phyloP scores from a whole-genome alignment of 2,888 invertebrate species.

The Leptinotarsa rubiginosa region DNA sequence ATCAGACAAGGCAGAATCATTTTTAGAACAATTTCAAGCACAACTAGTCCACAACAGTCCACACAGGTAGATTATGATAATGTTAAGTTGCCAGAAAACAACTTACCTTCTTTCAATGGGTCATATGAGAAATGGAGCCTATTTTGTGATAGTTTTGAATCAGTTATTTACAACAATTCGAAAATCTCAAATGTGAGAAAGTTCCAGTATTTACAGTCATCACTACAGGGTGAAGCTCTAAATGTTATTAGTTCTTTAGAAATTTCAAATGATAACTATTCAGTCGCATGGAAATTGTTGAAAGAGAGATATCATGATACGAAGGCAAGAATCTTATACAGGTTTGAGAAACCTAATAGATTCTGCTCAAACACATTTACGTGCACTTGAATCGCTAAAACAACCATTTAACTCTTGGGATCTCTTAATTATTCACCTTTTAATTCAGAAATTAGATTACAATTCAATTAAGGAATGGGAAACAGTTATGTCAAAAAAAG shows the following conservation, averaged over 20 bases:
- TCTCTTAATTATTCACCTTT: neutral
- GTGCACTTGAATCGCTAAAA: neutral
- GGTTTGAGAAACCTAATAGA: neutral
- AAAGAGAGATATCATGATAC: neutral
- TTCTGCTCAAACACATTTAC: neutral
- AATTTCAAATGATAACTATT: constrained; percentile 1
- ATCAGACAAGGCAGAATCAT: no score
- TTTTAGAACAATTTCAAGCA: no score
- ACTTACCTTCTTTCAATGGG: no score
- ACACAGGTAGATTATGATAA: no score
- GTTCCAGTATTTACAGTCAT: neutral
- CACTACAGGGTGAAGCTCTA: neutral
- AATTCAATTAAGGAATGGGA: constrained; percentile 1
- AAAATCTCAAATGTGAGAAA: no score
- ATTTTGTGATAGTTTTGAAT: no score
- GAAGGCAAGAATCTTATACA: neutral
- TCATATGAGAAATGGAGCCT: no score
- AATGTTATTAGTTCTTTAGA: neutral
- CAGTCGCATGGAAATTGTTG: neutral
- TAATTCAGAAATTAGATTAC: neutral
- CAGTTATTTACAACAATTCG: neutral
- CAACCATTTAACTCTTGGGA: neutral
- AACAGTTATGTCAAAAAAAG: neutral
- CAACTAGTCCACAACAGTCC: no score
- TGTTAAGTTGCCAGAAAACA: no score